Base-by-base conservation (phyloP, 2,888 invertebrate genomes). In the Sesia apiformis region DNA sequence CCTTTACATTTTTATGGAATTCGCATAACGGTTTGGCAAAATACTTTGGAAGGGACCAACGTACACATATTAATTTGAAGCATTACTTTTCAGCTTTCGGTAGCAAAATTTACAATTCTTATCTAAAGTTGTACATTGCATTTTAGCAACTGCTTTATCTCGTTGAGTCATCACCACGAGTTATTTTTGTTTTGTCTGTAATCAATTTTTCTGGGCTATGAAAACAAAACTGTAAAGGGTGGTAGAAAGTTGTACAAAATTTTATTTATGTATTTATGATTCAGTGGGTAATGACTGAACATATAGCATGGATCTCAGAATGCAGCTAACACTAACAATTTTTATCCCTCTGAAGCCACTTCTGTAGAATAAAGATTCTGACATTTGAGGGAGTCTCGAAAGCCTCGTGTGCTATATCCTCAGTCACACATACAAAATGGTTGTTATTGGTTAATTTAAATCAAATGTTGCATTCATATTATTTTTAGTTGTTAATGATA, bases 271-370 rank as follows among this genome's bases (percentile, higher is more conserved):
- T 81, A 78, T 81, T 77, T 78, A 80, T 79, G 73, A 78, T 81
- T 84, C 82, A 78, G 84, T 83, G 80, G 72, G 81, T 85, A 77
- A 74, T 78, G 81, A 82, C 86, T 85, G 87, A 81, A 80, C 81
- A 79, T 84, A 83, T 82, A 81, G 87, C 84, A 83, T 83, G 82
- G 89, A 89, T 89, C 89, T 89, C 89, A 89, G 84, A 86, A 85
- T 83, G 87, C 87, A 87, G 86, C 87, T 84, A 70, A 74, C 68
- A 76, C 68, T 79, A 68, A 76, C 76, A 74, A 66, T 69, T 72
- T 39, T 7, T 41, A 41, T 41, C 41, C 5, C 41, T 41, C 41
- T 41, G 41, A 7, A 6, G 41, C 3, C 41, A 6, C 5, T 41
- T n/a, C 6, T 43, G 43, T 23, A 23, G 23, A 23, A 23, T 23